Base-by-base conservation (phyloP, 2,888 invertebrate genomes). In the Cotesia congregata region DNA sequence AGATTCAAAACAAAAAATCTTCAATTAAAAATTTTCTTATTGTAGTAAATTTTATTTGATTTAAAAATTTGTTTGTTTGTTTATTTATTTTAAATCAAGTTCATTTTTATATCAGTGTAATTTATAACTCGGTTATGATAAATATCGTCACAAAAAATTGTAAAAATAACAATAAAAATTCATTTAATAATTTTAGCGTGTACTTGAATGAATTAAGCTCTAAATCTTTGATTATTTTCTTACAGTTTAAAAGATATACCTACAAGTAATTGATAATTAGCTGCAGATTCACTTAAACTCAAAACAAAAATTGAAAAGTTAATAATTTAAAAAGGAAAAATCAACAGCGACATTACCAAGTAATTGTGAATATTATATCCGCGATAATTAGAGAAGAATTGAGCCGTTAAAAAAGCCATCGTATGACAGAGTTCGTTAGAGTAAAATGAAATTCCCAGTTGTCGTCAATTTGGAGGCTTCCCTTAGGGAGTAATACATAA, bases 371-470 rank as follows among this genome's bases (percentile, higher is more conserved):
- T 50, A 50, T 50, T 12, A 67, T 30, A 12, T 67, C 6, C 5
- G 39, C 39, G 15, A 50, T 50, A 50, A 50, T 50, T 50, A 3
- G 9, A 50, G 2, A 50, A 7, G 50, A 50, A 50, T 50, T 50
- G 50, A 50, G 50, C 50, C 50, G 50, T 50, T 50, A 12, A 50
- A 50, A 50, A 50, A 50, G 9, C 12, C n/a, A 38, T 15, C 15
- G 20, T 15, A 68, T 68, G 70, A 70, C 70, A 70, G 60, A 67
- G 67, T 67, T 73, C 67, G 50, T 73, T 50, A 73, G 38, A 15
- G 73, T 67, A 38, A 73, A 73, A 73, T 73, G 67, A 67, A 67
- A 65, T 73, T 73, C 73, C 67, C 20, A 64, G 72, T 72, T 20
- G 17, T 7, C 72, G 40, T 50, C 72, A 73, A 59, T 59, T 62